Conservation (phyloP, 1,140 invertebrate genomes). For the Apis laboriosa region DNA sequence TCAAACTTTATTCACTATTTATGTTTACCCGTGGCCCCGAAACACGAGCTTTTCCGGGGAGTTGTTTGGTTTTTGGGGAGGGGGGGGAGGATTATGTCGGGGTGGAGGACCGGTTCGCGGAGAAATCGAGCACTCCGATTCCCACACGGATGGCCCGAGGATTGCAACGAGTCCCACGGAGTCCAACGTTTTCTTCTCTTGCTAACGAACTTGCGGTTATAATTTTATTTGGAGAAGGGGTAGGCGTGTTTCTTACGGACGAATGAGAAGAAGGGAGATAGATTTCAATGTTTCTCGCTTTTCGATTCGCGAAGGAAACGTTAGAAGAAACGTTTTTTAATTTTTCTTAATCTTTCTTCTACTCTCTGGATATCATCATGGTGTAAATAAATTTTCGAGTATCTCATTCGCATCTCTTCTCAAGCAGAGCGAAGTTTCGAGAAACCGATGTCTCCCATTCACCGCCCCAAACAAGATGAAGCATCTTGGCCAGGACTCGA, state of each 20-base stretch:
- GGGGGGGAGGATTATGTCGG: conserved; percentile 27
- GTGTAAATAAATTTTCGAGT: too few species aligned
- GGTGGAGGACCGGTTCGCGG: conserved; percentile 26
- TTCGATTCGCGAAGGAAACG: too few species aligned
- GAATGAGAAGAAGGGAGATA: background rate
- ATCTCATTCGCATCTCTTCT: too few species aligned
- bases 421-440: too few species aligned
- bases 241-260: background rate
- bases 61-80: conserved; percentile 24
- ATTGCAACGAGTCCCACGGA: background rate
- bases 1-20: conserved; percentile 76
- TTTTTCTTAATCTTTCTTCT: too few species aligned
- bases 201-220: background rate
- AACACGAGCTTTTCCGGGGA: conserved; percentile 17
- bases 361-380: too few species aligned
- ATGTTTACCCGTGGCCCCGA: conserved; percentile 66
- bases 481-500: conserved; percentile 24
- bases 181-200: too few species aligned
- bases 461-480: conserved; percentile 14
- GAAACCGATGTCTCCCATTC: too few species aligned
- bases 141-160: background rate
- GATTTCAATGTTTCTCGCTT: background rate
- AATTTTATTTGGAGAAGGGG: background rate
- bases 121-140: conserved; percentile 37
- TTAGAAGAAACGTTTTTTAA: too few species aligned